Evolutionary conservation across 1,140 invertebrate species (phyloP), one percentile per base, ranked within the genome.

Genomic region (Homalodisca vitripennis): DNA sequence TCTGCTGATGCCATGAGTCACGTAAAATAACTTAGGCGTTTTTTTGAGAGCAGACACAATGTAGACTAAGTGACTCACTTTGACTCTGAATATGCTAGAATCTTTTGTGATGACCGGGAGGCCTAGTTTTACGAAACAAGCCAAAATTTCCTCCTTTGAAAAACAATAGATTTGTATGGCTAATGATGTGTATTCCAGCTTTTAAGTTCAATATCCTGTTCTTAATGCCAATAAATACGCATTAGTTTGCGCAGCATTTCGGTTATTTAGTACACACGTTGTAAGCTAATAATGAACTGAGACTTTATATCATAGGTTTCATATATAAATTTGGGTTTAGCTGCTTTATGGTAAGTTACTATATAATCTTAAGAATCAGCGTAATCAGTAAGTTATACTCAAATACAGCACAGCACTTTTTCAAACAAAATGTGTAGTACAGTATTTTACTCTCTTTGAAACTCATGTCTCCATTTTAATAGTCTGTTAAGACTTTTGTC

Each of bases 81-180:
- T 3, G 2, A 26, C 55, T 29, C 29, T 60, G 29, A 60, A 60
- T 60, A 6, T 60, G 29, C 29, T 60, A n/a, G 48, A 51, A 12
- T 51, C 48, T 6, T 51, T 10, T n/a, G n/a, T 51, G n/a, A 60
- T 60, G 55, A 27, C 55, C n/a, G 29, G 29, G 55, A 60, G 29
- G 29, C 55, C 29, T 26, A 60, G 29, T 29, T 60, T 27, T 14
- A 60, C 22, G 55, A 60, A 60, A 60, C 55, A 31, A 27, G 55
- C 29, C 6, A 27, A 60, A 20, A 60, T 60, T 10, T 60, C 55
- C 12, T 3, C 3, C 6, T 29, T 60, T 12, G 24, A 26, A 26
- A 10, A 60, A 31, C 24, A 60, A 12, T 3, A 51, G 3, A 12
- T n/a, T n/a, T n/a, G n/a, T n/a, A n/a, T n/a, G n/a, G n/a, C n/a